phyloP scores from a whole-genome alignment of 1,140 invertebrate genomes.

The Holcopasites calliopsidis region DNA sequence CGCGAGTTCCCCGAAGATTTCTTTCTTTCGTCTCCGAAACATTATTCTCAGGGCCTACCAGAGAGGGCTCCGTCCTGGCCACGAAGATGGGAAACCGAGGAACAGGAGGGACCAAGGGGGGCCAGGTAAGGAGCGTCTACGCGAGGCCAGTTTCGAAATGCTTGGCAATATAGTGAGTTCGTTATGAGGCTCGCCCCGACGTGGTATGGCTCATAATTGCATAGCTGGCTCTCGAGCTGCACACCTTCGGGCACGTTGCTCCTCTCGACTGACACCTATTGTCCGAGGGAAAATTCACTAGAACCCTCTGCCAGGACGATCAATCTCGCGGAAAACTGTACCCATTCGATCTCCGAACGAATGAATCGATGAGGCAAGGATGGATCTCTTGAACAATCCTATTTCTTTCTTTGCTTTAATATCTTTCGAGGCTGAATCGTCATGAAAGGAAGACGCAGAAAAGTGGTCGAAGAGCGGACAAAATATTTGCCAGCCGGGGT shows the following conservation, averaged over 20 bases:
- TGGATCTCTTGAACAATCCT: too few relatives aligned
- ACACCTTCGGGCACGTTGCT: constrained; percentile 70
- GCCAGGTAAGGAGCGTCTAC: constrained; percentile 57
- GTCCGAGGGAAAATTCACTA: constrained; percentile 66
- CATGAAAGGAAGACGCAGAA: neutral
- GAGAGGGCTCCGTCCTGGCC: constrained; percentile 1
- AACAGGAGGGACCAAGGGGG: neutral
- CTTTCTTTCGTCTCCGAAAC: constrained; percentile 55
- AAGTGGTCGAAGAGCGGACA: constrained; percentile 57
- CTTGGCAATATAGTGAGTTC: constrained; percentile 77
- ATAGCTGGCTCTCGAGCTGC: constrained; percentile 69
- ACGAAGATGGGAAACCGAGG: neutral
- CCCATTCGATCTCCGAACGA: too few relatives aligned
- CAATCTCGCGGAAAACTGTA: neutral
- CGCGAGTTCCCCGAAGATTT: constrained; percentile 49
- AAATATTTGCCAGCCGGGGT: constrained; percentile 67
- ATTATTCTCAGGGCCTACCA: constrained; percentile 52
- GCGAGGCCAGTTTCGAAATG: constrained; percentile 70
- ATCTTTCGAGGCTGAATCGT: neutral
- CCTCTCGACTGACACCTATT: constrained; percentile 72
- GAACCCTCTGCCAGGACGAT: neutral
- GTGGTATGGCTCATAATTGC: constrained; percentile 79
- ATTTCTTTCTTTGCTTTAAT: neutral
- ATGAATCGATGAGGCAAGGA: too few relatives aligned
- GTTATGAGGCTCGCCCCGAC: constrained; percentile 75